Evolutionary conservation across 2,797 vertebrate species (phyloP).

Genomic region (Babyrousa celebensis): DNA sequence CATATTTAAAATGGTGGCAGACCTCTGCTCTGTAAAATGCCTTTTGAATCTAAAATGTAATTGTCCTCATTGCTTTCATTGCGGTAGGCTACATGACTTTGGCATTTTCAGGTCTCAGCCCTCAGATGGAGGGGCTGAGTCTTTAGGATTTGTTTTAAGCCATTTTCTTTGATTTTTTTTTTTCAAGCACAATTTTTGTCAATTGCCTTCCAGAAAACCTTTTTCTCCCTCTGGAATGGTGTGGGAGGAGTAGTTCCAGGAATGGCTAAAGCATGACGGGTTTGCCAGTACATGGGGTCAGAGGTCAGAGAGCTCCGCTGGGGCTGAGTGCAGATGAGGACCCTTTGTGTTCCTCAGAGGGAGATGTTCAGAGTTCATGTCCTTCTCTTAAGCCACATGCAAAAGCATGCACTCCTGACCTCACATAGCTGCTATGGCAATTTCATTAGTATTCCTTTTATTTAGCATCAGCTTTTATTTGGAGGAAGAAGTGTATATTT

Average conservation of each 20-base stretch:
- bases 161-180: not conserved
- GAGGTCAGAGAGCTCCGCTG: not conserved
- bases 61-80: not conserved
- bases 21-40: not conserved
- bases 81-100: not conserved
- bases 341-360: not conserved
- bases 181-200: not conserved
- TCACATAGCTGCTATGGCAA: not conserved
- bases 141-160: not conserved
- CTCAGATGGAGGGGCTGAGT: not conserved
- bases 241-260: not conserved
- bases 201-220: not conserved
- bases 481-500: conserved; percentile 36
- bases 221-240: not conserved
- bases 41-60: not conserved
- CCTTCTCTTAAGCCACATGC: not conserved
- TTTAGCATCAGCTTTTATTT: conserved; percentile 53
- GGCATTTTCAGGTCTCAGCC: not conserved
- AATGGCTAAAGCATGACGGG: not conserved
- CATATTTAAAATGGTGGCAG: conserved; percentile 22
- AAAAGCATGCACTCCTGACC: not conserved
- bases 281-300: not conserved
- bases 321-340: not conserved
- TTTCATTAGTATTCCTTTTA: conserved; percentile 55
- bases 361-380: not conserved